phyloP scores from a whole-genome alignment of 2,888 invertebrate species.

The Epiblema foenella region DNA sequence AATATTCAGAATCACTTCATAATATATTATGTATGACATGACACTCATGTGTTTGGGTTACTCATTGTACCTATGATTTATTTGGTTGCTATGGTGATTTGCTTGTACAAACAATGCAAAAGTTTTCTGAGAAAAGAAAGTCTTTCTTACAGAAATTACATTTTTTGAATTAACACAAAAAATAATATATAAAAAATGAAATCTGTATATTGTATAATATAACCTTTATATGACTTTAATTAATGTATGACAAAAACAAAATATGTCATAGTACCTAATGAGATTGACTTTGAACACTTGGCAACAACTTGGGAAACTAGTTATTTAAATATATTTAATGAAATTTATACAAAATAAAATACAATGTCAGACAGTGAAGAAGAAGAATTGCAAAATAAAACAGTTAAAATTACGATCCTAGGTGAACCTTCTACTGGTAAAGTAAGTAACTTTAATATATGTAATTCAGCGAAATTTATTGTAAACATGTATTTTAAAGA shows the following conservation, averaged over 20 bases:
- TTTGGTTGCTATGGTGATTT: constrained; percentile 59
- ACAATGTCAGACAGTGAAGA: constrained; percentile 89
- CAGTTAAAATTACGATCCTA: constrained; percentile 90
- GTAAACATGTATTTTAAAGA: neutral
- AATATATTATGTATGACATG: constrained; percentile 20
- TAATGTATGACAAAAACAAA: neutral
- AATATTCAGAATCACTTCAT: neutral
- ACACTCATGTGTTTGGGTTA: constrained; percentile 11
- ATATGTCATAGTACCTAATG: neutral
- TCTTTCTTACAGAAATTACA: constrained; percentile 13
- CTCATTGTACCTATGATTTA: constrained; percentile 17
- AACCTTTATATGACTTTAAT: neutral
- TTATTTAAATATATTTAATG: constrained; percentile 12
- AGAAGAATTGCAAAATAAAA: constrained; percentile 84
- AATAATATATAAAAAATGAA: constrained; percentile 1
- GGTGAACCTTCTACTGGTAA: constrained; percentile 94
- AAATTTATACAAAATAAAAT: constrained; percentile 16
- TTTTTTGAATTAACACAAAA: constrained; percentile 7
- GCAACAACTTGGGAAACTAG: constrained; percentile 2
- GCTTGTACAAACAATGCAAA: constrained; percentile 40
- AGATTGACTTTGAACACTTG: constrained; percentile 13
- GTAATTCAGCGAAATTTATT: constrained; percentile 11
- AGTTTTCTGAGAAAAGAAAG: constrained; percentile 36
- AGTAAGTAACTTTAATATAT: constrained; percentile 80
- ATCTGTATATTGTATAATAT: no score